Conservation (phyloP, 1,140 invertebrate species). For the Tachypleus tridentatus region DNA sequence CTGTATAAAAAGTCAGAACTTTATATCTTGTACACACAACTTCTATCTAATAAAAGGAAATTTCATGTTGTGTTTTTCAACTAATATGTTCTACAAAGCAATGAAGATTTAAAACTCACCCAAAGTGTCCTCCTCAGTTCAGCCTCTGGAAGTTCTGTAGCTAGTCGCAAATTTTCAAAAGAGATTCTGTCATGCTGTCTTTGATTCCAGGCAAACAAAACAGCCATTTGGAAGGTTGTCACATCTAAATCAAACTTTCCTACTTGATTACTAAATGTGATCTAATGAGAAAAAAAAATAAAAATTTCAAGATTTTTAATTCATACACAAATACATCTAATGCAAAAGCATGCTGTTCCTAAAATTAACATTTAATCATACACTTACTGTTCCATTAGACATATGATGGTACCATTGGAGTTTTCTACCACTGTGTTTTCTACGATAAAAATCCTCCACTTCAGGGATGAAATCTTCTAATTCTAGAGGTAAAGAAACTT, state of each 20-base stretch:
- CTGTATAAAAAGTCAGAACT: too few species aligned
- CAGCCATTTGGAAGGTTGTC: conserved; percentile 99
- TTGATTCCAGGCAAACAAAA: conserved; percentile 99
- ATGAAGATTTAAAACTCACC: conserved; percentile 37
- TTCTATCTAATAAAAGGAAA: too few species aligned
- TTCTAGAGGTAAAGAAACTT: conserved; percentile 90
- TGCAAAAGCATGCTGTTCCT: background rate
- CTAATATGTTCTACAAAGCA: too few species aligned
- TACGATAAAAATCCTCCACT: conserved; percentile 53
- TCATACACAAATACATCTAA: conserved; percentile 7
- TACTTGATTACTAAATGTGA: conserved; percentile 85
- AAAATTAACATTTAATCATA: background rate
- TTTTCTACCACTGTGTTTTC: conserved; percentile 92
- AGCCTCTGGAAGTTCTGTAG: conserved; percentile 91
- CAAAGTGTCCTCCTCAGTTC: conserved; percentile 92
- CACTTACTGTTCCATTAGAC: conserved; percentile 83
- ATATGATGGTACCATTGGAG: conserved; percentile 99
- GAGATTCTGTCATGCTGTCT: conserved; percentile 78
- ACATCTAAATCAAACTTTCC: conserved; percentile 96
- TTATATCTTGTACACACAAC: too few species aligned
- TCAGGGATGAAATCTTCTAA: conserved; percentile 97
- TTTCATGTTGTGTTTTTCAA: too few species aligned
- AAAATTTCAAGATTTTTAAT: conserved; percentile 16
- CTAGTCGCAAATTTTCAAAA: conserved; percentile 88
- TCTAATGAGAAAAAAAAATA: conserved; percentile 40